Base-by-base conservation (phyloP, 2,888 invertebrate genomes). In the Mylabris sibirica region DNA sequence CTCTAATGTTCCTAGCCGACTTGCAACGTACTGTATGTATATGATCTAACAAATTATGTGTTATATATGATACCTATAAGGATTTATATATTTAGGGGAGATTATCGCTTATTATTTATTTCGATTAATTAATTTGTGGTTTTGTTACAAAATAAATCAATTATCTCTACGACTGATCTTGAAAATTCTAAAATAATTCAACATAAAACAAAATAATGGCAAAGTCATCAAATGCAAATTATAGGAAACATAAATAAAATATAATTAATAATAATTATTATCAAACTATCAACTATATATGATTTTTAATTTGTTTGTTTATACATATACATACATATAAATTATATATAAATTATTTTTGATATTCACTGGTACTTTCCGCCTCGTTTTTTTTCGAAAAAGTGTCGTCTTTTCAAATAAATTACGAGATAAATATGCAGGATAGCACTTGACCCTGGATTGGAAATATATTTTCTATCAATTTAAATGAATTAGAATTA, bases 401-500 rank as follows among this genome's bases (percentile, higher is more conserved):
- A 49, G 49, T 49, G 49, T 49, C 49, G 49, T 49, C 20, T 49
- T 49, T 49, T 49, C 49, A 49, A 49, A 49, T 49, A 49, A 49
- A 49, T 49, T 49, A 1, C 9, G 20, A 49, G 49, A 49, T 49
- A 49, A 49, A 49, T 20, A 8, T 22, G 2, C 3, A 20, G 49
- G 49, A 49, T 49, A 49, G 20, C 49, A 20, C 9, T 20, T 49
- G 49, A 49, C 49, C 49, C 22, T 49, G 49, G 20, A 49, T 49
- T 49, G 11, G 9, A 49, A 11, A 20, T 20, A 49, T 49, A 49
- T 49, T 49, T 49, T 49, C 49, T 49, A 3, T 49, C 20, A 49
- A 20, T 20, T 20, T 44, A 44, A 44, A n/a, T 44, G 4, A 17
- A 17, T 44, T 44, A 17, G 44, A 17, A 17, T 44, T 44, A 5